Evolutionary conservation across 2,113 vertebrate species (phyloP), one percentile per base, ranked within the genome.

Genomic region (Hucho hucho): DNA sequence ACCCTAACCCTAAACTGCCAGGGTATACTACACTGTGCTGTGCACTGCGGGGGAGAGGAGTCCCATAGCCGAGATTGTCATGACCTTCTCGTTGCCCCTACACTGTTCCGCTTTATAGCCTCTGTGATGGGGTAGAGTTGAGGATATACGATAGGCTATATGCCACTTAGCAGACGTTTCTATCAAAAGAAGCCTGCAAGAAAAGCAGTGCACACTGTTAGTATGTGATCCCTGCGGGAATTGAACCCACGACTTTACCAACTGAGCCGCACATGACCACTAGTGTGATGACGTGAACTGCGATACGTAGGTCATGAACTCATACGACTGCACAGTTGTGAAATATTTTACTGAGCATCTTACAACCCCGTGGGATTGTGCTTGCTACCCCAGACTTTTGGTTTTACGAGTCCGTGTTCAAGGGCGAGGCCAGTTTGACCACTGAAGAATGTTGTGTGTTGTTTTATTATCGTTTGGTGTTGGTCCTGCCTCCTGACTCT

Each of bases 51-150:
- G 75, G 49, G 49, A 53, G 49, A 53, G 49, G 13, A 16, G 49
- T 5, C 49, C 80, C 78, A 64, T 70, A 71, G 70, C 68, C 78
- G 79, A 82, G 84, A 83, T 81, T 90, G 49, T 16, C 49, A 53
- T 53, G 88, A 87, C 85, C 84, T 88, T 91, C 86, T 81, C 78
- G 79, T 73, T 80, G 85, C 79, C 80, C 72, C 81, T 7, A 61
- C 49, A 18, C 49, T 53, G 49, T 53, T 53, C 49, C 1, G 49
- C 14, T 53, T 61, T 61, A 61, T 22, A 22, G 58, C 58, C 58
- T 61, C 7, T 24, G n/a, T 2, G 58, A 61, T 7, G 58, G 58
- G 16, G 13, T 22, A 5, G 49, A 5, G 13, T 18, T 53, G 3
- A 16, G 49, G 16, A 18, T 16, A 18, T 18, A 53, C 1, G 16